Evolutionary conservation across 2,888 invertebrate genomes (phyloP).

Genomic region (Doris montereyensis): DNA sequence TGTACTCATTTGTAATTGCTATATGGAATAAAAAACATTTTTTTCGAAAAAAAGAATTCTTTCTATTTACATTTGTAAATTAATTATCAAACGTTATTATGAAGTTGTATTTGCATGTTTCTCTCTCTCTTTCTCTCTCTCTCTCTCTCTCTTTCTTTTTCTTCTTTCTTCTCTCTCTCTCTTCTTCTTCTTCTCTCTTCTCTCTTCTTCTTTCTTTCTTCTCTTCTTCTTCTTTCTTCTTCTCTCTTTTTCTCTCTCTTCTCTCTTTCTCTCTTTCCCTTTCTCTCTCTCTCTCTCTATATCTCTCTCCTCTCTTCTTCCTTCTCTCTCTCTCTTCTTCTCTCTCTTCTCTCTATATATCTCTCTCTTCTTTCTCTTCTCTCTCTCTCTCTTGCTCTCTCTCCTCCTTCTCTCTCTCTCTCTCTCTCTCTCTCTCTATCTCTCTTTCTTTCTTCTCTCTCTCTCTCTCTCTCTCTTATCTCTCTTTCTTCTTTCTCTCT

Average conservation of each 20-base stretch:
- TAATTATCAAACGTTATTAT: too few species aligned
- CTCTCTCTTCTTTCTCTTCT: too few species aligned
- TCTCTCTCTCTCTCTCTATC: too few species aligned
- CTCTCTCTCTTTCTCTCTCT: constrained; percentile 25
- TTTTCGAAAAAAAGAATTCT: too few species aligned
- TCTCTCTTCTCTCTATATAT: background rate
- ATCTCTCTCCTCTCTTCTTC: background rate
- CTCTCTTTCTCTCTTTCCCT: background rate
- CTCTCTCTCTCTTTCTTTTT: constrained; percentile 25
- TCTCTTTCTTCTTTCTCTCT: too few species aligned
- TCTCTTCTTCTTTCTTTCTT: background rate
- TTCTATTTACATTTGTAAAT: too few species aligned
- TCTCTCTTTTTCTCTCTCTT: constrained; percentile 6
- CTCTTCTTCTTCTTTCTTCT: background rate
- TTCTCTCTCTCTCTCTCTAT: background rate
- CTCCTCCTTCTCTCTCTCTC: too few species aligned
- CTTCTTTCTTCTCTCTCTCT: background rate
- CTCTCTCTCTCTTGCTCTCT: too few species aligned
- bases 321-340: background rate
- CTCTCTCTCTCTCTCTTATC: too few species aligned
- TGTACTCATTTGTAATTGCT: too few species aligned
- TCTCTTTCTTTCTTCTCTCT: too few species aligned
- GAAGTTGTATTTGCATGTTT: background rate
- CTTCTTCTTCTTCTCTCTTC: background rate
- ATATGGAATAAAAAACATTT: too few species aligned